Evolutionary conservation across 1,140 invertebrate species (phyloP).

Genomic region (Physella acuta): DNA sequence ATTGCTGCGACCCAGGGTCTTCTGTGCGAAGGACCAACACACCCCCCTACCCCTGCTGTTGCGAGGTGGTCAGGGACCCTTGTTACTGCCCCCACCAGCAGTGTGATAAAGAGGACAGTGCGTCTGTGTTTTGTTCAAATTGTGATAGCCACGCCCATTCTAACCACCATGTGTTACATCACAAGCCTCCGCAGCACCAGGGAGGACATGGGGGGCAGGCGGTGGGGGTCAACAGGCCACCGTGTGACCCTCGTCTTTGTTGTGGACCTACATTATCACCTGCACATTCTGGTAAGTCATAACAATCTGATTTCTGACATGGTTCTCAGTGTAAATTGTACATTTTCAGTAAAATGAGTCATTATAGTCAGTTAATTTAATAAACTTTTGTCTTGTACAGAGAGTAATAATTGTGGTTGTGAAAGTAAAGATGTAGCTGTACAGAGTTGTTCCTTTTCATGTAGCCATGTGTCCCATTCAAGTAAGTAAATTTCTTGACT

Average conservation of each 20-base stretch:
- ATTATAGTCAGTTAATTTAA: too few species aligned
- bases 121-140: neutral
- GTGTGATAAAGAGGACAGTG: neutral
- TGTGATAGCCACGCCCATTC: neutral
- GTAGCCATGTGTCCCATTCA: too few species aligned
- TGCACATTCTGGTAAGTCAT: conserved; percentile 9
- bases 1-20: neutral
- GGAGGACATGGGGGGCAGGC: conserved; percentile 3
- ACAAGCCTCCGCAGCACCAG: neutral
- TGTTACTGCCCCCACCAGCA: conserved; percentile 6
- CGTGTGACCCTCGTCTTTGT: neutral
- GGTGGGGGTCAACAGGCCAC: conserved; percentile 4
- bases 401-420: neutral
- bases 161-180: neutral
- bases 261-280: neutral
- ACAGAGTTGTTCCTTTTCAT: too few species aligned
- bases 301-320: too few species aligned
- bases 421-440: too few species aligned
- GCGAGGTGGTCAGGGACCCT: conserved; percentile 1
- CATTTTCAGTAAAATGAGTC: too few species aligned
- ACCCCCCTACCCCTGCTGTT: neutral
- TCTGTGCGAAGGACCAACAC: neutral
- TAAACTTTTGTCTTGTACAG: too few species aligned
- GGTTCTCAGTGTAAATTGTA: too few species aligned
- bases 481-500: too few species aligned